These are phyloP conservation scores for Oncorhynchus mykiss DNA, from an alignment of 2,113 vertebrate species.

Conservation along the genomic window DNA sequence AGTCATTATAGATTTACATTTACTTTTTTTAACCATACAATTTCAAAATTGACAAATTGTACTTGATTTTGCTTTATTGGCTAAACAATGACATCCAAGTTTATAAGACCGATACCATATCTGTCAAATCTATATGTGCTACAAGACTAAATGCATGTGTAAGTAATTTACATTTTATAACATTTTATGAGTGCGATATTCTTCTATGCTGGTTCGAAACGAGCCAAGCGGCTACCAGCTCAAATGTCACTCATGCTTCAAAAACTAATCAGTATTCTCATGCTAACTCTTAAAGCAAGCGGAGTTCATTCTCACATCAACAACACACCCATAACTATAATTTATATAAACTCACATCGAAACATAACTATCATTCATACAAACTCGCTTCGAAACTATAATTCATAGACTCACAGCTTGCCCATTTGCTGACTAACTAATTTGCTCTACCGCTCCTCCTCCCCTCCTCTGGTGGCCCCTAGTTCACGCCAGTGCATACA, in stretches of 20 bases:
- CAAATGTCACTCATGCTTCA: conserved; percentile 22
- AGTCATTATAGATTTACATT: background rate
- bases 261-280: background rate
- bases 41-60: background rate
- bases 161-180: conserved; percentile 23
- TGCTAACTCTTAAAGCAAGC: conserved; percentile 7
- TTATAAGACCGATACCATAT: background rate
- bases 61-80: conserved; percentile 3
- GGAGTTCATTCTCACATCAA: conserved; percentile 14
- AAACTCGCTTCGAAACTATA: conserved; percentile 19
- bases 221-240: conserved; percentile 16
- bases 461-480: conserved; percentile 60
- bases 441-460: conserved; percentile 62
- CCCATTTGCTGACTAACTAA: conserved; percentile 57
- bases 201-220: conserved; percentile 46
- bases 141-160: conserved; percentile 45
- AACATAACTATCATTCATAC: background rate
- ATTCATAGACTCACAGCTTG: conserved; percentile 22
- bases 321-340: background rate
- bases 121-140: conserved; percentile 14
- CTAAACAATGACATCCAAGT: conserved; percentile 10
- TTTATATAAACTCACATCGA: conserved; percentile 16
- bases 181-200: conserved; percentile 47
- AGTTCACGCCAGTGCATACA: conserved; percentile 75
- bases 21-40: background rate